These are phyloP conservation scores for Lacanobia oleracea DNA, from an alignment of 2,888 invertebrate genomes.

Conservation along the genomic window DNA sequence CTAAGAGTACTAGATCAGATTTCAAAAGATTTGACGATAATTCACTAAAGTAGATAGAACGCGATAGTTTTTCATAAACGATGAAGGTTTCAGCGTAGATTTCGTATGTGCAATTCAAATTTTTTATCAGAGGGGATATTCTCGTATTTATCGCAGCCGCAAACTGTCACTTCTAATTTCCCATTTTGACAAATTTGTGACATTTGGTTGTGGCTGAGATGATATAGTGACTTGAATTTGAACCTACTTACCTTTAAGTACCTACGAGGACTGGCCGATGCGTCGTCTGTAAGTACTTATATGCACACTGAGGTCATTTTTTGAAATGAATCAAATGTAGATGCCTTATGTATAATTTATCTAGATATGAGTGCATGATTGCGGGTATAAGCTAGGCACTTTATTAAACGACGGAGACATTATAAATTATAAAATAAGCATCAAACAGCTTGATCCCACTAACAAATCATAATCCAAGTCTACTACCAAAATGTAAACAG, in stretches of 20 bases:
- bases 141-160: no score
- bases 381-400: neutral
- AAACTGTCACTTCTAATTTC: no score
- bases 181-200: no score
- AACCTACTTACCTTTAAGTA: no score
- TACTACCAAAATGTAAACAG: constrained; percentile 27
- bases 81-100: no score
- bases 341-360: neutral
- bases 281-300: neutral
- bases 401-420: neutral
- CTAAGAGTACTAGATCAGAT: neutral
- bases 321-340: neutral
- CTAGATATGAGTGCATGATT: neutral
- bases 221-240: no score
- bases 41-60: neutral
- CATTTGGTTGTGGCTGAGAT: no score
- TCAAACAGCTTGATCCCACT: constrained; percentile 12
- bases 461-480: constrained; percentile 8
- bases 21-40: constrained; percentile 7
- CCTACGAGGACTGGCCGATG: no score
- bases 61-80: neutral
- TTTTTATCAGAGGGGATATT: no score
- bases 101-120: neutral
- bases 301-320: neutral
- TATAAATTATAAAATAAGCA: neutral